A percentile compares a stretch with the other conserved stretches of the same genome.
phyloP scores from a whole-genome alignment of 2,113 vertebrate genomes.

The Ageneiosus marmoratus region DNA sequence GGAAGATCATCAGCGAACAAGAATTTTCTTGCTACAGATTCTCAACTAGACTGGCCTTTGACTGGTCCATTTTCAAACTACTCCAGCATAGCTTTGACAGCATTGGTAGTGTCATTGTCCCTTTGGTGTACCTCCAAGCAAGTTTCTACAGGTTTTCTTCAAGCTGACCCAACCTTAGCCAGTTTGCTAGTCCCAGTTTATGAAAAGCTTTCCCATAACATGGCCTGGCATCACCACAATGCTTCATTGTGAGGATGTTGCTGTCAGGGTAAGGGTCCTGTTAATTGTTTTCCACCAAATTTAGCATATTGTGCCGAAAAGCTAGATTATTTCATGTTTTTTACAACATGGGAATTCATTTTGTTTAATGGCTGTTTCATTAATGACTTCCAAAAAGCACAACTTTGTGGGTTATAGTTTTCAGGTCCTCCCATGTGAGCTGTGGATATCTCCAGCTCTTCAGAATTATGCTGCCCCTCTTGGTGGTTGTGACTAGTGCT shows the following conservation, averaged over 20 bases:
- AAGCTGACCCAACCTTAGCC: not conserved
- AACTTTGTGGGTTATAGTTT: not conserved
- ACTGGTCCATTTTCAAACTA: too few relatives aligned
- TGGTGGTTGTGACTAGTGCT: not conserved
- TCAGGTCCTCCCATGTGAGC: not conserved
- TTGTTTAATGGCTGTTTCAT: not conserved
- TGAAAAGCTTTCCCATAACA: not conserved
- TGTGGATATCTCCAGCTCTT: not conserved
- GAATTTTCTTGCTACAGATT: too few relatives aligned
- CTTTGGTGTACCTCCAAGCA: too few relatives aligned
- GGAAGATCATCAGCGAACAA: too few relatives aligned
- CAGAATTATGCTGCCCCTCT: not conserved
- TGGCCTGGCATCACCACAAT: not conserved
- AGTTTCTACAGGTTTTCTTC: too few relatives aligned
- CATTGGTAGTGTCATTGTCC: too few relatives aligned
- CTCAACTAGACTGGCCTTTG: too few relatives aligned
- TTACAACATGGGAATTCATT: not conserved
- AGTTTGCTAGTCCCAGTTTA: not conserved
- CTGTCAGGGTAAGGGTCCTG: not conserved
- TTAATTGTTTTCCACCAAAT: not conserved
- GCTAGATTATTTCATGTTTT: not conserved
- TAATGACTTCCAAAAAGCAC: not conserved
- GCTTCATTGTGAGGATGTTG: not conserved
- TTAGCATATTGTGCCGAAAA: not conserved
- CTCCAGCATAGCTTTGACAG: too few relatives aligned